Evolutionary conservation across 2,888 invertebrate species (phyloP).

Genomic region (Osmoderma eremita): DNA sequence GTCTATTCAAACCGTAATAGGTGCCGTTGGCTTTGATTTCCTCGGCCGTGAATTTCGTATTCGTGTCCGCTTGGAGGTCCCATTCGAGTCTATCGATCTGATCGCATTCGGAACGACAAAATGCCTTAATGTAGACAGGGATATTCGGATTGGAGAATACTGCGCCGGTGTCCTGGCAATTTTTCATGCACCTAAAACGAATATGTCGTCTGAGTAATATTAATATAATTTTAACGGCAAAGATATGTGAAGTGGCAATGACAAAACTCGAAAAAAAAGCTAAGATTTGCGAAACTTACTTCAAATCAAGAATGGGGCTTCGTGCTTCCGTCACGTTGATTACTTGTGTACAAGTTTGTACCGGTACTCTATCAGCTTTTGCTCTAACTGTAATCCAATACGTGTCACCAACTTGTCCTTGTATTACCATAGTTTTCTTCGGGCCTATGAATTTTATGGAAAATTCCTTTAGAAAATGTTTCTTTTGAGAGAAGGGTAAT

Average conservation of each 20-base stretch:
- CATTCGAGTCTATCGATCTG: constrained; percentile 8
- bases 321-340: constrained; percentile 3
- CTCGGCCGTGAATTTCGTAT: background rate
- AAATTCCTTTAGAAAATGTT: too few species aligned
- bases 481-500: too few species aligned
- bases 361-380: background rate
- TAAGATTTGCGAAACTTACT: background rate
- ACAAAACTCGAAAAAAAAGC: background rate
- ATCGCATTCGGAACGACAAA: background rate
- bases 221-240: too few species aligned
- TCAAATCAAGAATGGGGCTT: background rate
- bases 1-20: background rate
- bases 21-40: constrained; percentile 7
- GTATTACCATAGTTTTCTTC: background rate
- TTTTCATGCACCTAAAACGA: constrained; percentile 25
- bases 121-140: background rate
- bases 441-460: too few species aligned
- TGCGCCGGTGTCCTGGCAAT: constrained; percentile 21
- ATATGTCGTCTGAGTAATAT: too few species aligned
- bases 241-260: too few species aligned
- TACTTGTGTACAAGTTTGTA: constrained; percentile 9
- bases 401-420: constrained; percentile 8
- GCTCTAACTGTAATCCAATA: constrained; percentile 8
- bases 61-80: background rate
- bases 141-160: background rate